A percentile compares a stretch with the other conserved stretches of the same genome.
Conservation (phyloP, 2,113 vertebrate genomes). For the Coturnix japonica region DNA sequence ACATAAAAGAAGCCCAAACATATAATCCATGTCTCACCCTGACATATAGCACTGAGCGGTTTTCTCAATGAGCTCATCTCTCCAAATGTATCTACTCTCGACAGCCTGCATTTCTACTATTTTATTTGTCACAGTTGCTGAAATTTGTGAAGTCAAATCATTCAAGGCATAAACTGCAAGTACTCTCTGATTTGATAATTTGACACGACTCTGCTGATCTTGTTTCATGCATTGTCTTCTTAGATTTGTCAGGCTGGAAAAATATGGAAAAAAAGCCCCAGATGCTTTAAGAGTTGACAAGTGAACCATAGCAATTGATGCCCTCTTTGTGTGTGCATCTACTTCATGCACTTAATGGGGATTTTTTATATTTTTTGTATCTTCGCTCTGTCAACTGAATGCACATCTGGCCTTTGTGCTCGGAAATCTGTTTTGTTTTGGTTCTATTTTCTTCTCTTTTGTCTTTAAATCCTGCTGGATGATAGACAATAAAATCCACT, state of each 20-base stretch:
- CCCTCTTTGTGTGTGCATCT: background rate
- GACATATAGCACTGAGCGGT: background rate
- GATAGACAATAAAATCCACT: background rate
- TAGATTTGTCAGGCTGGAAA: constrained; percentile 67
- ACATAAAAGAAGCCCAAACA: background rate
- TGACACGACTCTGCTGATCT: constrained; percentile 62
- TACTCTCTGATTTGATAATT: constrained; percentile 45
- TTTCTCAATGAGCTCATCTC: background rate
- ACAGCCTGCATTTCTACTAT: background rate
- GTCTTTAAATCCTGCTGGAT: background rate
- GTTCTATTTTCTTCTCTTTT: background rate
- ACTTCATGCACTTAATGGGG: background rate
- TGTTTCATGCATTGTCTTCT: constrained; percentile 64
- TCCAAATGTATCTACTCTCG: background rate
- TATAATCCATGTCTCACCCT: background rate
- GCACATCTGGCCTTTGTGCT: background rate
- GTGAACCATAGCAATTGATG: constrained; percentile 37
- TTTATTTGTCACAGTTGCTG: constrained; percentile 40
- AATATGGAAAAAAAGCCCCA: background rate
- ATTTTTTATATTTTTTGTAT: background rate
- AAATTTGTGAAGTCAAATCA: constrained; percentile 39
- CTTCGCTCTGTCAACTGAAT: background rate
- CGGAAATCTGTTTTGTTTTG: background rate
- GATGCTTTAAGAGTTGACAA: constrained; percentile 31
- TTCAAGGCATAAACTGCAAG: constrained; percentile 18